Evolutionary conservation across 1,140 invertebrate genomes (phyloP).

Genomic region (Epicauta chinensis): DNA sequence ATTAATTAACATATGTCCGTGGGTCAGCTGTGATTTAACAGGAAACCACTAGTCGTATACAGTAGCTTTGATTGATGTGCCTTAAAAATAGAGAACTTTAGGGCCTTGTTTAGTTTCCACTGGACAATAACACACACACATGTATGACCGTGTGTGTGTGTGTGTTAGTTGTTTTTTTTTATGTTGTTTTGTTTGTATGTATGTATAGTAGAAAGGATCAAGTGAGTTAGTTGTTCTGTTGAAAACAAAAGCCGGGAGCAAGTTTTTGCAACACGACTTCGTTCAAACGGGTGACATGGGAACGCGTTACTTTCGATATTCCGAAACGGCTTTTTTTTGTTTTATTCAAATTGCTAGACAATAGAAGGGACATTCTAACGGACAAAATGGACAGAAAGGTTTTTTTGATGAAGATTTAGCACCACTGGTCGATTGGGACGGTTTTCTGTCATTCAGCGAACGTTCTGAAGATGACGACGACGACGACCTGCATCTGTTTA

Average conservation of each 20-base stretch:
- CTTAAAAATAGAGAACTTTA: slow-evolving; percentile 7
- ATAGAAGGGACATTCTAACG: slow-evolving; percentile 7
- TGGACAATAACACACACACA: not conserved
- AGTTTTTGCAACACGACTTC: slow-evolving; percentile 10
- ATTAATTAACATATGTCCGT: slow-evolving; percentile 17
- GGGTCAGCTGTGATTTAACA: slow-evolving; percentile 15
- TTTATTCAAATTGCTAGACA: slow-evolving; percentile 16
- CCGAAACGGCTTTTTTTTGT: slow-evolving; percentile 13
- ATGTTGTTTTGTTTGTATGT: not conserved
- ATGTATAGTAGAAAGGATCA: slow-evolving; percentile 9
- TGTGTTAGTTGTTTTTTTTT: no score
- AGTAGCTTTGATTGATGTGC: slow-evolving; percentile 13
- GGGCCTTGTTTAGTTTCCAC: slow-evolving; percentile 2
- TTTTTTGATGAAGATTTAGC: no score
- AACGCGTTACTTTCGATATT: slow-evolving; percentile 15
- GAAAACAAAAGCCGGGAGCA: slow-evolving; percentile 12
- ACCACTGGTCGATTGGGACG: no score
- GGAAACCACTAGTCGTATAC: not conserved
- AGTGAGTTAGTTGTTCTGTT: slow-evolving; percentile 5
- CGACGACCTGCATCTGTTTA: no score
- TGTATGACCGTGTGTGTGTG: not conserved
- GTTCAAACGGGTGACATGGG: slow-evolving; percentile 8
- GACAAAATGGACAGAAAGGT: not conserved
- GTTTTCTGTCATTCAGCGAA: no score
- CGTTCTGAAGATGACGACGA: no score